These are phyloP conservation scores for Drosophila persimilis DNA, from an alignment of 1,140 invertebrate genomes.

Conservation along the genomic window DNA sequence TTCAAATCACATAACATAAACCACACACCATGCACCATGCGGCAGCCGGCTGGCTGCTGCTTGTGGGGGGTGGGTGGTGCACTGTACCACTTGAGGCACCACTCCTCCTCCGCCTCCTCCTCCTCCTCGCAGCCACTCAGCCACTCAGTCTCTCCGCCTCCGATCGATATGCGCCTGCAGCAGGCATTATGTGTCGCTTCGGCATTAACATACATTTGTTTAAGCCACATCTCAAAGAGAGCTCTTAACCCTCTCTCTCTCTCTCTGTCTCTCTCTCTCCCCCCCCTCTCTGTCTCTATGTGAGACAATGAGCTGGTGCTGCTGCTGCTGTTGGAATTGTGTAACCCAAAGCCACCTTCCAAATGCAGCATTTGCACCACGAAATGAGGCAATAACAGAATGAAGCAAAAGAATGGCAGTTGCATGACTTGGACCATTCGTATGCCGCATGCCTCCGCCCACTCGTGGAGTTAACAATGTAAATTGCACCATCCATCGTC, in stretches of 20 bases:
- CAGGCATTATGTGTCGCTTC: slow-evolving; percentile 22
- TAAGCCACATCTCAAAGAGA: slow-evolving; percentile 20
- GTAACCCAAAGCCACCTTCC: slow-evolving; percentile 16
- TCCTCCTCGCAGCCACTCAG: too few species aligned
- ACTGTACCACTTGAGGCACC: slow-evolving; percentile 32
- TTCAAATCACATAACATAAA: slow-evolving; percentile 43
- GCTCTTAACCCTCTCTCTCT: slow-evolving; percentile 29
- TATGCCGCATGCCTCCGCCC: background rate
- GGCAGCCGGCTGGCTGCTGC: too few species aligned
- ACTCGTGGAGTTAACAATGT: slow-evolving; percentile 36
- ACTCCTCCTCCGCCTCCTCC: slow-evolving; percentile 15
- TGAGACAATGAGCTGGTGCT: slow-evolving; percentile 1
- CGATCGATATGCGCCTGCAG: slow-evolving; percentile 36
- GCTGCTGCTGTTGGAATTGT: slow-evolving; percentile 23
- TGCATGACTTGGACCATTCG: slow-evolving; percentile 28
- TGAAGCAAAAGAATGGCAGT: slow-evolving; percentile 17
- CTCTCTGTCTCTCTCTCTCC: too few species aligned
- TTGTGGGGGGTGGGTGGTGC: slow-evolving; percentile 18
- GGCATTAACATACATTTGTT: slow-evolving; percentile 53
- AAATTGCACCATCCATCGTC: slow-evolving; percentile 45
- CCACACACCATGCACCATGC: slow-evolving; percentile 12
- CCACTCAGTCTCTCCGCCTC: background rate
- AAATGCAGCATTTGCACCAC: too few species aligned
- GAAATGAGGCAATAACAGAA: too few species aligned
- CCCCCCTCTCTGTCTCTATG: too few species aligned